Conservation (phyloP, 2,797 vertebrate species). For the Nyctalus aviator region DNA sequence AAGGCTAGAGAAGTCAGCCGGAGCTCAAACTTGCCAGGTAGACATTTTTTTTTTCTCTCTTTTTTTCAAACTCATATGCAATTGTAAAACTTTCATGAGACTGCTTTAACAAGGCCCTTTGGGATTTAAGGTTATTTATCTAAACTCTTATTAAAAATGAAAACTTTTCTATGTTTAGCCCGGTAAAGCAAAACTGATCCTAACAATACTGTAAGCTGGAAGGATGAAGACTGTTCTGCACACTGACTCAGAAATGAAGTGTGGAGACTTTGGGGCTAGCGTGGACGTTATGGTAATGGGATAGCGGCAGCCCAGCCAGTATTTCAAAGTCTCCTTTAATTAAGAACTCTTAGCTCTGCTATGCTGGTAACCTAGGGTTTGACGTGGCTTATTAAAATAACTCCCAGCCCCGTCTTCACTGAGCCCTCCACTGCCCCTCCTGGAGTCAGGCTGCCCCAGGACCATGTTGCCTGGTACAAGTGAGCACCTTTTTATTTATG, state of each 20-base stretch:
- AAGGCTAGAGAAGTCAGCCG: constrained; percentile 85
- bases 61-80: constrained; percentile 79
- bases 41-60: constrained; percentile 69
- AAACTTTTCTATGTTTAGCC: constrained; percentile 84
- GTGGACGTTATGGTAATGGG: constrained; percentile 39
- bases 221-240: constrained; percentile 73
- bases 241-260: constrained; percentile 69
- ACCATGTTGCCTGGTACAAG: neutral
- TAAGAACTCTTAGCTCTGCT: constrained; percentile 45
- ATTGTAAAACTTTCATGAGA: constrained; percentile 86
- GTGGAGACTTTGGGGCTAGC: neutral
- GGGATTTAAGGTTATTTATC: constrained; percentile 88
- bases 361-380: constrained; percentile 44
- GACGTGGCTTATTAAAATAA: constrained; percentile 52
- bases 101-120: constrained; percentile 88
- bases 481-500: constrained; percentile 54
- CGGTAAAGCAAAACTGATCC: constrained; percentile 81
- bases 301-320: constrained; percentile 54
- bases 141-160: constrained; percentile 87
- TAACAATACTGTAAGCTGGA: constrained; percentile 66
- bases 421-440: neutral
- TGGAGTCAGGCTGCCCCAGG: neutral
- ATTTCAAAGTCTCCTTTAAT: constrained; percentile 76
- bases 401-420: neutral
- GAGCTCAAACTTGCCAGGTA: constrained; percentile 84